Conservation (phyloP, 1,140 invertebrate species). For the Neoseiulus cucumeris region DNA sequence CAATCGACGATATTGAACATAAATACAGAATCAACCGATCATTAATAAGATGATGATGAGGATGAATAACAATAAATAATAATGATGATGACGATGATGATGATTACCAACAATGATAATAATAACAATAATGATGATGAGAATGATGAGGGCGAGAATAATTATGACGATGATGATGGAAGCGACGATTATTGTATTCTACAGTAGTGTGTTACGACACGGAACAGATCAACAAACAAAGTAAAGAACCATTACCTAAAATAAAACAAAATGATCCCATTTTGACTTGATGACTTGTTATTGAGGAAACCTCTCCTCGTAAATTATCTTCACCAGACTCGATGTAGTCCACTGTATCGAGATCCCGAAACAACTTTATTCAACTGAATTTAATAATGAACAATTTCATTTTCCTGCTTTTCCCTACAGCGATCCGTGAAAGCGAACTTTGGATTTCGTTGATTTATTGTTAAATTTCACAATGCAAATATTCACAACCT, state of each 20-base stretch:
- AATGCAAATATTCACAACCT: too few relatives aligned
- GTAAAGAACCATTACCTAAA: background rate
- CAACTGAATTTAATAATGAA: too few relatives aligned
- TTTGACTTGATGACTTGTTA: background rate
- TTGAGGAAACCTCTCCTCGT: too few relatives aligned
- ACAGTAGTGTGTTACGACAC: too few relatives aligned
- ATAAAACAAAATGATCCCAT: conserved; percentile 10
- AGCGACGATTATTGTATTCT: background rate
- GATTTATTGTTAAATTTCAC: too few relatives aligned
- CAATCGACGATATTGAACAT: too few relatives aligned
- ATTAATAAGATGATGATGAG: background rate
- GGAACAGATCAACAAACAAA: conserved; percentile 4
- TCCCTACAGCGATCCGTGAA: too few relatives aligned
- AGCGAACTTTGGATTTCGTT: too few relatives aligned
- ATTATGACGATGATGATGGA: background rate
- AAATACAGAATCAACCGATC: background rate
- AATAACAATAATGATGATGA: background rate
- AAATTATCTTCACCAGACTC: too few relatives aligned
- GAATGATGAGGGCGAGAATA: background rate
- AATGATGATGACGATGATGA: background rate
- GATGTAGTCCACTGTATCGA: too few relatives aligned
- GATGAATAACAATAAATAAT: background rate
- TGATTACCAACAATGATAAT: background rate
- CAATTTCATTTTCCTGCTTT: too few relatives aligned
- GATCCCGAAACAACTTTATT: too few relatives aligned